Evolutionary conservation across 2,797 vertebrate genomes (phyloP), one percentile per base, ranked within the genome.

Genomic region (Nannoperca australis): DNA sequence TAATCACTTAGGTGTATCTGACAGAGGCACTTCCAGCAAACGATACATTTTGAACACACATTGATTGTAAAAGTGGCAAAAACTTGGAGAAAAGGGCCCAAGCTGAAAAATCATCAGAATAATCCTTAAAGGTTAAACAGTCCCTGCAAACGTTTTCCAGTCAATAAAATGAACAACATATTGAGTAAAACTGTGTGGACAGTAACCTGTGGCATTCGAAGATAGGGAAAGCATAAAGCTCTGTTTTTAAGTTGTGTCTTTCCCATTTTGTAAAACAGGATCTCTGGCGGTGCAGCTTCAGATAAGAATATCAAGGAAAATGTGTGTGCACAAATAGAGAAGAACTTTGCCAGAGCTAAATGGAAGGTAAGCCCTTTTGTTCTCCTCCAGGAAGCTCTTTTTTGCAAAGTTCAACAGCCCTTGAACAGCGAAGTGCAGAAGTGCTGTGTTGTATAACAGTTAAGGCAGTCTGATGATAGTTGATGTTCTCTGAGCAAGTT

Each of bases 221-320:
- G 66, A 71, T 44, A 67, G 5, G 55, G 2, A 38, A 38, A 64
- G 18, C 53, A 27, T 22, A 67, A 67, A 64, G 66, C 61, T 64
- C 30, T 60, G 13, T 45, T 70, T 40, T 88, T 32, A 76, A 14
- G 56, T 68, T 86, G 47, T 50, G 53, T 76, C 45, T 78, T 73
- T 60, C 34, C 9, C 15, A 45, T 79, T 79, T 74, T 78, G 20
- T 75, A 12, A 78, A 58, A 71, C 88, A 99, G 98, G 98, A 97
- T 99, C 93, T 99, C 98, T 13, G 98, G 98, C 67, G 99, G 98
- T 18, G 97, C 97, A 1, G 98, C 98, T 69, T 99, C 98, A 5
- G 97, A 99, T 93, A 99, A 99, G 93, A 99, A 99, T 93, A 99
- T 99, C 90, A 99, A 99, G 90, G 98, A 99, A 47, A 97, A 98